Percentiles rank a stretch among this genome's conserved stretches.
These are phyloP conservation scores for Caloenas nicobarica DNA, from an alignment of 2,113 vertebrate species.

Conservation along the genomic window DNA sequence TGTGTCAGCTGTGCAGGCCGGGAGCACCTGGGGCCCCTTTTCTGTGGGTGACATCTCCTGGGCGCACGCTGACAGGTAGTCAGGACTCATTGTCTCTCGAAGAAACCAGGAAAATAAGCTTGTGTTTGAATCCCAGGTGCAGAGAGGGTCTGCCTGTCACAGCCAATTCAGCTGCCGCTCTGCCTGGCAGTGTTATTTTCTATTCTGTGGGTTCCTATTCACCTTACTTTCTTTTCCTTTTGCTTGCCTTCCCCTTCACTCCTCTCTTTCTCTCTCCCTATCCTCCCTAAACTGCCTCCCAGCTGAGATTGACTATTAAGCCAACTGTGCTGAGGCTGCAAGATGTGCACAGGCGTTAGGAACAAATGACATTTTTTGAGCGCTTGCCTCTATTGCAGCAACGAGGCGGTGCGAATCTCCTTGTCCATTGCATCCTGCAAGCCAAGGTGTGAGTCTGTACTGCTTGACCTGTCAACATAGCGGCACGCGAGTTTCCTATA, in stretches of 20 bases:
- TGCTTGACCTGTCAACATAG: not conserved
- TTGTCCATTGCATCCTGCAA: not conserved
- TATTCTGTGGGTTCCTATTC: not conserved
- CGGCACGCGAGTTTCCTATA: rapidly evolving
- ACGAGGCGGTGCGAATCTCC: not conserved
- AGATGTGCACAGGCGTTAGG: not conserved
- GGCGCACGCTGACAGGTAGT: conserved; percentile 36
- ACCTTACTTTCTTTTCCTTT: not conserved
- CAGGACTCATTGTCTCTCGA: conserved; percentile 46
- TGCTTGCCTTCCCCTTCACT: not conserved
- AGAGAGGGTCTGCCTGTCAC: conserved; percentile 42
- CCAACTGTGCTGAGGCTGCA: not conserved
- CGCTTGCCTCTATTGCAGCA: not conserved
- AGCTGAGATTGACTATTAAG: not conserved
- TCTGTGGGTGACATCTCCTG: conserved; percentile 5
- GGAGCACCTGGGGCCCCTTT: conserved; percentile 46
- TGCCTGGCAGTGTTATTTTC: conserved; percentile 11
- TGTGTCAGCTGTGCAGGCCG: not conserved
- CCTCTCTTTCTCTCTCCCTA: not conserved
- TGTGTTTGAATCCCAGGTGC: conserved; percentile 51
- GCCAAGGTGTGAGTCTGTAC: not conserved
- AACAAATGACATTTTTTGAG: not conserved
- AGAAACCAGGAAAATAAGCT: conserved; percentile 45
- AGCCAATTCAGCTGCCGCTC: conserved; percentile 9
- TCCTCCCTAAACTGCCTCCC: not conserved